These are phyloP conservation scores for Eupeodes latifasciatus DNA, from an alignment of 2,888 invertebrate genomes.

Conservation along the genomic window DNA sequence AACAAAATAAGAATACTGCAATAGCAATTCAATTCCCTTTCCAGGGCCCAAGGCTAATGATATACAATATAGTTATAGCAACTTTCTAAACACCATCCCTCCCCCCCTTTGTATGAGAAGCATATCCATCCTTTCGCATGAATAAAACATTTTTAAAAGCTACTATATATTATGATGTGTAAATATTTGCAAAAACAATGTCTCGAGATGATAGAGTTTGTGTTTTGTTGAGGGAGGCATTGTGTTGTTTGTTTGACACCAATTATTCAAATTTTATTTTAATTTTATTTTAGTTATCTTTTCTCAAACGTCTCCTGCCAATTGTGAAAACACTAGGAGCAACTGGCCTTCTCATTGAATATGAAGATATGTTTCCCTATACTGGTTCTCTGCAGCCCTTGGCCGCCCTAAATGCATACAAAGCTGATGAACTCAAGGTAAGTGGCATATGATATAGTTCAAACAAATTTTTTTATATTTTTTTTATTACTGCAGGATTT, in stretches of 20 bases:
- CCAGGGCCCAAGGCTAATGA: constrained; percentile 2
- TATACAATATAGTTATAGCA: constrained; percentile 27
- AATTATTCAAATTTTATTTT: constrained; percentile 83
- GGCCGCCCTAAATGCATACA: constrained; percentile 86
- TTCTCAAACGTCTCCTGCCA: constrained; percentile 86
- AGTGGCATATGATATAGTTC: constrained; percentile 84
- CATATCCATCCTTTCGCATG: constrained; percentile 13
- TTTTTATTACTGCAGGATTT: constrained; percentile 83
- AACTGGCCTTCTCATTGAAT: constrained; percentile 90
- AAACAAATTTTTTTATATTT: constrained; percentile 10
- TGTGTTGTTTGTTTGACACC: constrained; percentile 36
- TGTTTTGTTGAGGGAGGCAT: background rate
- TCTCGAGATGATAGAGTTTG: background rate
- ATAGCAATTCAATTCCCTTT: background rate
- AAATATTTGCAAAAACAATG: constrained; percentile 24
- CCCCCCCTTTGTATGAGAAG: background rate
- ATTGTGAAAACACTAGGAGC: constrained; percentile 87
- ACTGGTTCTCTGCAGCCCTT: constrained; percentile 86
- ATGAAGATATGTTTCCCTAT: constrained; percentile 94
- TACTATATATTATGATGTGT: constrained; percentile 2
- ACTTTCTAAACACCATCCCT: background rate
- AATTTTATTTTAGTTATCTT: constrained; percentile 84
- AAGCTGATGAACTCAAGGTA: constrained; percentile 82
- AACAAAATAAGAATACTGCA: constrained; percentile 25
- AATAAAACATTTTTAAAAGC: constrained; percentile 39